phyloP scores from a whole-genome alignment of 1,140 invertebrate species.

The Lamellibrachia luymesi region DNA sequence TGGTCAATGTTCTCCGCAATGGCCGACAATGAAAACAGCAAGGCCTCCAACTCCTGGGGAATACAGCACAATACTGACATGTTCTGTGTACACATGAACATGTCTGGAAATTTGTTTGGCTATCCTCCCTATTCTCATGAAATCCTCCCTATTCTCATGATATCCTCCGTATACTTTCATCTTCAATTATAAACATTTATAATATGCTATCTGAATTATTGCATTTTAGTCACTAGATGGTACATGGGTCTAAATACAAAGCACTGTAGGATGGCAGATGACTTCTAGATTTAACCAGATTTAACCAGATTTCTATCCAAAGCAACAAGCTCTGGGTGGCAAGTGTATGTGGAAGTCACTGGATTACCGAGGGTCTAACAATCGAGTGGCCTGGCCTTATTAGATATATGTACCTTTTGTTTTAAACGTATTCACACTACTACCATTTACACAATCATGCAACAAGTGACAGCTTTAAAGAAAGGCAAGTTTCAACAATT shows the following conservation, averaged over 20 bases:
- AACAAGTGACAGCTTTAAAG: background rate
- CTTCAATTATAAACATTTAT: background rate
- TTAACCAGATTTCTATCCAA: no score
- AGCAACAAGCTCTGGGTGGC: background rate
- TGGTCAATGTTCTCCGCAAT: conserved; percentile 73
- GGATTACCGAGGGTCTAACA: background rate
- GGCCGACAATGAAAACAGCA: conserved; percentile 78
- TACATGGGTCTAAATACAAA: background rate
- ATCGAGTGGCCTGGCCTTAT: no score
- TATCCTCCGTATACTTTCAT: background rate
- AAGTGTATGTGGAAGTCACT: background rate
- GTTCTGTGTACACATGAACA: background rate
- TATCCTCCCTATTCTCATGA: background rate
- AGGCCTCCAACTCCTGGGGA: conserved; percentile 70
- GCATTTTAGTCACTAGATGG: background rate
- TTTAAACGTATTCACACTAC: background rate
- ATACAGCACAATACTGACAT: conserved; percentile 11
- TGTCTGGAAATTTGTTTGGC: background rate
- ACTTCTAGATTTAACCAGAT: no score
- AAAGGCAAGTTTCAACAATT: background rate
- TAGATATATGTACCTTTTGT: background rate
- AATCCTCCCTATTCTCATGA: background rate
- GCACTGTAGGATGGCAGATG: no score
- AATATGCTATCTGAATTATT: no score
- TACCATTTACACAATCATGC: background rate